Conservation (phyloP, 2,888 invertebrate genomes). For the Eristalis intricaria region DNA sequence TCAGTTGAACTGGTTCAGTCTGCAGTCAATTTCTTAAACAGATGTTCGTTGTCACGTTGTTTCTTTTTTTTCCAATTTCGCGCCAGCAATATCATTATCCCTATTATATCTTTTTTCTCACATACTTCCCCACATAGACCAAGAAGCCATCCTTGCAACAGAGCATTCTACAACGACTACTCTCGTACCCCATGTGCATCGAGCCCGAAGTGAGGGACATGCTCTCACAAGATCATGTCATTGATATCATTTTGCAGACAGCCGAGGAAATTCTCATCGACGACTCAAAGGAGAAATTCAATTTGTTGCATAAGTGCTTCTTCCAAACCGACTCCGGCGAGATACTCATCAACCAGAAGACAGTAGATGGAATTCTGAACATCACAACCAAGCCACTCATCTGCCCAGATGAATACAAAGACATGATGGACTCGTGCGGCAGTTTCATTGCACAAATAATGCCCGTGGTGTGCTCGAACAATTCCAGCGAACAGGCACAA, state of each 20-base stretch:
- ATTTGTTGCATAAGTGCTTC: slow-evolving; percentile 80
- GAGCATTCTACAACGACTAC: slow-evolving; percentile 77
- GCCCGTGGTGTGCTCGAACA: slow-evolving; percentile 82
- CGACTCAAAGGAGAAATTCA: slow-evolving; percentile 76
- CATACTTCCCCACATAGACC: slow-evolving; percentile 73
- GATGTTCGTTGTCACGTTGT: no score
- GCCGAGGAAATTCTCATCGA: slow-evolving; percentile 71
- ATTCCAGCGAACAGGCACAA: slow-evolving; percentile 79
- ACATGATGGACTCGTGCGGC: slow-evolving; percentile 82
- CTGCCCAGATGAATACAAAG: slow-evolving; percentile 66
- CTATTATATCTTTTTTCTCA: background rate
- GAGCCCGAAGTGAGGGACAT: slow-evolving; percentile 78
- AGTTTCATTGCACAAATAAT: slow-evolving; percentile 83
- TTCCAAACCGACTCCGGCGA: slow-evolving; percentile 80
- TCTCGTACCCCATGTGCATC: slow-evolving; percentile 79
- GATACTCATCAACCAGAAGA: slow-evolving; percentile 77
- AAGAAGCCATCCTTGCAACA: slow-evolving; percentile 76
- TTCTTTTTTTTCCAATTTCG: no score
- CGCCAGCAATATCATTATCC: no score
- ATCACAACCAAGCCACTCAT: slow-evolving; percentile 76
- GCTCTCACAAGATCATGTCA: slow-evolving; percentile 75
- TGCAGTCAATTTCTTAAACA: no score
- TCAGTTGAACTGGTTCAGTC: no score
- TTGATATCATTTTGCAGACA: slow-evolving; percentile 76
- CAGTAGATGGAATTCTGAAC: slow-evolving; percentile 78